Base-by-base conservation (phyloP, 2,797 vertebrate species). In the Tenualosa thibaudeaui region DNA sequence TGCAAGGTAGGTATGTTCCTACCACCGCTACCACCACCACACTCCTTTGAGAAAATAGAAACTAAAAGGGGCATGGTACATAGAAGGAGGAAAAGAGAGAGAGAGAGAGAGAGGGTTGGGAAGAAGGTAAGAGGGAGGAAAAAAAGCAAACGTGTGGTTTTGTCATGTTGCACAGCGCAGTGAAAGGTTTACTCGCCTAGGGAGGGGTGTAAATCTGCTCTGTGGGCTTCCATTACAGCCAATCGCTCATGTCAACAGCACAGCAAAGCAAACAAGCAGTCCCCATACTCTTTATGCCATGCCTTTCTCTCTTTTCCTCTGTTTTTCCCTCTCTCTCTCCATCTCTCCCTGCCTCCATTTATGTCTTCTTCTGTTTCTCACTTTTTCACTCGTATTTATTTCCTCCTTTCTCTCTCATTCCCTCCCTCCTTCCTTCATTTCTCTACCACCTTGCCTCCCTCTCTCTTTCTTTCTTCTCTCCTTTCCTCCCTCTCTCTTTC, bases 1-100 rank as follows among this genome's bases (percentile, higher is more conserved):
- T 87, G 90, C 85, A 85, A 68, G 91, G 91, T 91, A 89, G 90
- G 90, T 92, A 92, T 91, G 91, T 89, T 90, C 93, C 26, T 9
- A 90, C 92, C 93, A 88, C 92, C 2, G 31, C 65, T 13, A 71
- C 68, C 15, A 46, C 71, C 40, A 78, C 37, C 37, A 78, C 7
- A 40, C 71, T 54, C 89, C 91, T 94, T 89, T 17, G 86, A 56
- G 68, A 86, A 82, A 88, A 89, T 71, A 84, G 85, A 81, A 82
- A 85, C 53, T 58, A 90, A 89, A 78, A 78, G 46, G 71, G 46
- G 71, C 12, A 7, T 3, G 40, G 71, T 17, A 54, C 13, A 54
- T 2, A 43, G 53, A 91, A 83, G 81, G 65, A 83, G 83, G 86
- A 83, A 84, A 87, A 82, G 10, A n/a, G 60, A 12, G 58, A 71